A percentile compares a stretch with the other conserved stretches of the same genome.
phyloP scores from a whole-genome alignment of 2,888 invertebrate genomes.

The Mongoloraphidia duomilia region DNA sequence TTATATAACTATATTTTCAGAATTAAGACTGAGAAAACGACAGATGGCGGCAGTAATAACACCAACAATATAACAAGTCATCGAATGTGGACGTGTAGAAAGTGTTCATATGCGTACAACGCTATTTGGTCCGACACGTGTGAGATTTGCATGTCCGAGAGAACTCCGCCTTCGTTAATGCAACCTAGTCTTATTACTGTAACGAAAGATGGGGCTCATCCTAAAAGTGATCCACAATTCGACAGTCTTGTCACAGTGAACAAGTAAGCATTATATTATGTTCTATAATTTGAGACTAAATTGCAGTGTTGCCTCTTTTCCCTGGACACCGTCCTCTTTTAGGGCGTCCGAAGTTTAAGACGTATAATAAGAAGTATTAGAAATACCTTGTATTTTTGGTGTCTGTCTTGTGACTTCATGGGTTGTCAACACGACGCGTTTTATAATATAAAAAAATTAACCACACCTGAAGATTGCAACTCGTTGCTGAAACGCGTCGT shows the following conservation, averaged over 20 bases:
- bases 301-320: too few species aligned
- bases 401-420: too few species aligned
- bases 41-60: constrained; percentile 3
- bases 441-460: too few species aligned
- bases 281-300: too few species aligned
- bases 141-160: constrained; percentile 63
- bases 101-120: constrained; percentile 81
- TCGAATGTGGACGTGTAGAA: constrained; percentile 75
- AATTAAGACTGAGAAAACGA: neutral
- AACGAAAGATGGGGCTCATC: constrained; percentile 33
- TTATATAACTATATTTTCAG: too few species aligned
- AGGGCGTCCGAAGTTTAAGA: too few species aligned
- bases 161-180: constrained; percentile 43
- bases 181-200: constrained; percentile 59
- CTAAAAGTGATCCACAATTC: constrained; percentile 21
- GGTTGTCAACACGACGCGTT: too few species aligned
- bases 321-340: too few species aligned
- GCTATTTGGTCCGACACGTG: constrained; percentile 65
- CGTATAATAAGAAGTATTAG: too few species aligned
- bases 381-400: too few species aligned
- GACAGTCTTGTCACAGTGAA: constrained; percentile 13
- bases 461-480: too few species aligned
- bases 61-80: constrained; percentile 13
- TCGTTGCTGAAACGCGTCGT: too few species aligned
- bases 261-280: constrained; percentile 8